These are phyloP conservation scores for Stenodema calcarata DNA, from an alignment of 2,888 invertebrate genomes.

Conservation along the genomic window DNA sequence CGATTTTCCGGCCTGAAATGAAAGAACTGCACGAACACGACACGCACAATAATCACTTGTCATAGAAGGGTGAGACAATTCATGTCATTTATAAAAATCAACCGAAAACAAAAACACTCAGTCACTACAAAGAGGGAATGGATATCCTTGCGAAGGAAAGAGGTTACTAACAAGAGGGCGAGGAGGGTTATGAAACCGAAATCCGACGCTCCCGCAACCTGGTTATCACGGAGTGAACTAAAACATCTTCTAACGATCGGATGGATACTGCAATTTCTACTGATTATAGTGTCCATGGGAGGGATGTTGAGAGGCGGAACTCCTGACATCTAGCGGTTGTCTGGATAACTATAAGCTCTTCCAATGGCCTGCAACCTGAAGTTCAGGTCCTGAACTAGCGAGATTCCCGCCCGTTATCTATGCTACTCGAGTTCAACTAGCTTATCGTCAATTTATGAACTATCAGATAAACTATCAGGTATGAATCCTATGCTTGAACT, in stretches of 20 bases:
- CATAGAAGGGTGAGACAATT: not conserved
- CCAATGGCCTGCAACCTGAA: too few relatives aligned
- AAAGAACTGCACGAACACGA: not conserved
- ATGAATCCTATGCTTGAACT: too few relatives aligned
- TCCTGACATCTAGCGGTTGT: not conserved
- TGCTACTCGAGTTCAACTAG: too few relatives aligned
- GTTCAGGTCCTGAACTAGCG: too few relatives aligned
- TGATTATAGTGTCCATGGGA: too few relatives aligned
- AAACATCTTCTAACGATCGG: not conserved
- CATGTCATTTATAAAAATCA: not conserved
- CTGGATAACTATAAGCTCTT: not conserved
- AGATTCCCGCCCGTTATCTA: too few relatives aligned
- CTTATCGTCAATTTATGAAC: too few relatives aligned
- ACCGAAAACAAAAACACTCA: not conserved
- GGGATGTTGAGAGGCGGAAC: not conserved
- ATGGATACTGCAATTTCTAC: too few relatives aligned
- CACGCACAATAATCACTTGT: not conserved
- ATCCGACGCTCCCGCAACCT: constrained; percentile 14
- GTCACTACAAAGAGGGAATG: not conserved
- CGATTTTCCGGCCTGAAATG: not conserved
- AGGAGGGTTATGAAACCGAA: constrained; percentile 27
- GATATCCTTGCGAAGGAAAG: constrained; percentile 23
- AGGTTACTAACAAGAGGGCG: constrained; percentile 26
- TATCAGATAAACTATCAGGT: too few relatives aligned
- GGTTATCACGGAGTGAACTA: not conserved